Evolutionary conservation across 2,888 invertebrate genomes (phyloP).

Genomic region (Thecophora atra): DNA sequence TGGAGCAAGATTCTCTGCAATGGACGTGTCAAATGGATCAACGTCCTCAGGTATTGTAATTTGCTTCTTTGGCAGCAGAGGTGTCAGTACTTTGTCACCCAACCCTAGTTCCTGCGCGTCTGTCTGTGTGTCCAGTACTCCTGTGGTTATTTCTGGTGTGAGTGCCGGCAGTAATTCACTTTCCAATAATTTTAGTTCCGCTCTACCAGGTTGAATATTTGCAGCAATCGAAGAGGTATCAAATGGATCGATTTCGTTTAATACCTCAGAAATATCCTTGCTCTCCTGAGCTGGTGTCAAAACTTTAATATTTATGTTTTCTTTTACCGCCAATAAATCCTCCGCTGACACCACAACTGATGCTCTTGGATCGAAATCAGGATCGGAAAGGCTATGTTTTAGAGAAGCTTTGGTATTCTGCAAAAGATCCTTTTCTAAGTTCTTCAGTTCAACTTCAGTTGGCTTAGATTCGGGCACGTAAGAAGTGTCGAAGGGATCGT

Average conservation of each 20-base stretch:
- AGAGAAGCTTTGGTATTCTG: slow-evolving; percentile 64
- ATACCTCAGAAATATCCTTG: slow-evolving; percentile 53
- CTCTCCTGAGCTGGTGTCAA: slow-evolving; percentile 73
- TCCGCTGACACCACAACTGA: slow-evolving; percentile 59
- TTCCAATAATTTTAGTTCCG: slow-evolving; percentile 81
- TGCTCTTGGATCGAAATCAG: slow-evolving; percentile 70
- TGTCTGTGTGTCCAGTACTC: slow-evolving; percentile 63
- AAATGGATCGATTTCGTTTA: slow-evolving; percentile 79
- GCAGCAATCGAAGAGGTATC: slow-evolving; percentile 84
- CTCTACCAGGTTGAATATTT: slow-evolving; percentile 78
- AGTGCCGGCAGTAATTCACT: slow-evolving; percentile 74
- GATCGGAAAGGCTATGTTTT: slow-evolving; percentile 72
- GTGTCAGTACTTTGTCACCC: slow-evolving; percentile 77
- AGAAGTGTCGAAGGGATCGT: slow-evolving; percentile 89
- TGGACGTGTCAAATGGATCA: slow-evolving; percentile 91
- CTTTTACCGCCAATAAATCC: slow-evolving; percentile 67
- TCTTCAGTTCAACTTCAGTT: slow-evolving; percentile 79
- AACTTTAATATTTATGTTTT: slow-evolving; percentile 76
- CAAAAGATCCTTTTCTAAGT: slow-evolving; percentile 78
- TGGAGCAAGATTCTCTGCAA: slow-evolving; percentile 78
- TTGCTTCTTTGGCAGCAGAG: slow-evolving; percentile 67
- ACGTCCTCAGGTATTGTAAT: slow-evolving; percentile 66
- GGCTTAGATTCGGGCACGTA: slow-evolving; percentile 80
- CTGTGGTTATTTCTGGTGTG: slow-evolving; percentile 54
- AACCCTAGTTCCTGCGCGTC: slow-evolving; percentile 68